Conservation (phyloP, 2,797 vertebrate genomes). For the Tinamus major region DNA sequence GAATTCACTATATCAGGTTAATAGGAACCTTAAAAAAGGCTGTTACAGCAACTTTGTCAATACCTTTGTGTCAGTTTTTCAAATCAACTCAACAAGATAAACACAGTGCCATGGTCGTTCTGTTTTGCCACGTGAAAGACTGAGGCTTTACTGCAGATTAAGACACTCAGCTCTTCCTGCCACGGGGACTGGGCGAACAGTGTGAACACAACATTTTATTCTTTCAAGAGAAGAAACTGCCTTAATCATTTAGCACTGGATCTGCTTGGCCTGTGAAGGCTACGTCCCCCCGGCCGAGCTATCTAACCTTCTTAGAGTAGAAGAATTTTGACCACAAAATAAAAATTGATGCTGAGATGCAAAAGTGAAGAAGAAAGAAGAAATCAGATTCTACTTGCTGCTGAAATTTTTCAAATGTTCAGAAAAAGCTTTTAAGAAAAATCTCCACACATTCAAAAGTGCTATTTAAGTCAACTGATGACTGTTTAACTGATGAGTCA, state of each 20-base stretch:
- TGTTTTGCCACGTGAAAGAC: background rate
- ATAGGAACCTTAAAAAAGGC: background rate
- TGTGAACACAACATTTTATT: constrained; percentile 6
- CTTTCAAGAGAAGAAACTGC: constrained; percentile 5
- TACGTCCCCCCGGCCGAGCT: background rate
- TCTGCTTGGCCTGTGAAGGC: background rate
- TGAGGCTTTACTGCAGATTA: background rate
- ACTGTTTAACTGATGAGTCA: background rate
- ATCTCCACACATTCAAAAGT: background rate
- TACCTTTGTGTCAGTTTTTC: background rate
- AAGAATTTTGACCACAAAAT: background rate
- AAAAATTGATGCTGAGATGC: background rate
- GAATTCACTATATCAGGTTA: background rate
- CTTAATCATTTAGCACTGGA: background rate
- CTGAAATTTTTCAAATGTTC: background rate
- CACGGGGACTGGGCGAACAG: background rate
- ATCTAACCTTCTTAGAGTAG: background rate
- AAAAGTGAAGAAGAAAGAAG: background rate
- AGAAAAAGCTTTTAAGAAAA: background rate
- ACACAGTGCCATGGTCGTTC: background rate
- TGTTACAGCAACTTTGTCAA: background rate
- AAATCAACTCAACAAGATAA: background rate
- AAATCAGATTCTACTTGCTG: background rate
- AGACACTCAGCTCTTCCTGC: background rate
- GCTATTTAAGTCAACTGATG: background rate